A percentile compares a stretch with the other conserved stretches of the same genome.
These are phyloP conservation scores for Poliocrania exsul DNA, from an alignment of 2,797 vertebrate genomes.

Conservation along the genomic window DNA sequence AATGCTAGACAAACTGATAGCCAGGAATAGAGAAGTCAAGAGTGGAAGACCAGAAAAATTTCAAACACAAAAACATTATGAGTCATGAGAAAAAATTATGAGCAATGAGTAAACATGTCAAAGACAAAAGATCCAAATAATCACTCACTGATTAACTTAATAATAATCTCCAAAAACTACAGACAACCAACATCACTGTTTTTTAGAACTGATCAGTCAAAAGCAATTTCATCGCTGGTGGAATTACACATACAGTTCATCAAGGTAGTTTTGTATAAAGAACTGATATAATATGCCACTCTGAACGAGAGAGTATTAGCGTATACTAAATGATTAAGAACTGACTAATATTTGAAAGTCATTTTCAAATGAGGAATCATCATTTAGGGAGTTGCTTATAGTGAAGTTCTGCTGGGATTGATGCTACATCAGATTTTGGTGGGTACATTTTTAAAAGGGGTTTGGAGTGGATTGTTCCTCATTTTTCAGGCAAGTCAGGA, in stretches of 20 bases:
- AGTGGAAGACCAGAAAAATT: not conserved
- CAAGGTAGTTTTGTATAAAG: not conserved
- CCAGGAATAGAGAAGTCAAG: not conserved
- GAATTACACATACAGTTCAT: not conserved
- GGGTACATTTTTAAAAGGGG: not conserved
- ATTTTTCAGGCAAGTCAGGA: not conserved
- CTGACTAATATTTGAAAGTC: not conserved
- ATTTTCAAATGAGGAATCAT: not conserved
- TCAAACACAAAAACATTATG: not conserved
- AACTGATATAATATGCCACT: not conserved
- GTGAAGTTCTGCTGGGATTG: not conserved
- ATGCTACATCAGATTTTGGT: not conserved
- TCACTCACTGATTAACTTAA: not conserved
- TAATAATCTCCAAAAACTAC: not conserved
- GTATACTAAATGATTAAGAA: not conserved
- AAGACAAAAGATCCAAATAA: not conserved
- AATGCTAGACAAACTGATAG: not conserved
- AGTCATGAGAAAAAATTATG: not conserved
- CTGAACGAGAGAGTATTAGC: not conserved
- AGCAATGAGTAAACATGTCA: not conserved
- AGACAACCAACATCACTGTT: not conserved
- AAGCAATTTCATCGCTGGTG: not conserved
- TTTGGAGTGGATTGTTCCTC: not conserved
- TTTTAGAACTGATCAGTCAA: not conserved
- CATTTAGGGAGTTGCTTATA: not conserved